These are phyloP conservation scores for Drosophila conformis DNA, from an alignment of 2,888 invertebrate genomes.

Conservation along the genomic window DNA sequence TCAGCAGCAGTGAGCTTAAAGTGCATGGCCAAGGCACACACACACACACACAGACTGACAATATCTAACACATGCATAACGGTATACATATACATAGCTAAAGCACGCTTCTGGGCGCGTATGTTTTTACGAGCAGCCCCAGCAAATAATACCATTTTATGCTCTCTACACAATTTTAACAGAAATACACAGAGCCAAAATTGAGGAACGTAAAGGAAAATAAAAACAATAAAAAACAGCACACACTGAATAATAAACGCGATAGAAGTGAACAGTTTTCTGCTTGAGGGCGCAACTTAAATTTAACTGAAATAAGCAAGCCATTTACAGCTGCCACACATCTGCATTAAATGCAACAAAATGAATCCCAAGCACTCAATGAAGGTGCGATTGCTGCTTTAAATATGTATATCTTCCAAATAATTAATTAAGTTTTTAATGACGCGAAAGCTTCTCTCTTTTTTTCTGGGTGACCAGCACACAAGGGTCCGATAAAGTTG, in stretches of 20 bases:
- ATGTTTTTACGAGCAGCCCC: constrained; percentile 61
- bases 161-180: constrained; percentile 44
- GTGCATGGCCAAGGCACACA: constrained; percentile 51
- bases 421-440: constrained; percentile 25
- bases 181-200: constrained; percentile 44
- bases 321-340: background rate
- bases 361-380: background rate
- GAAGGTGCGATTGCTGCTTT: background rate
- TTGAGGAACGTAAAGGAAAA: constrained; percentile 2
- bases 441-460: constrained; percentile 12
- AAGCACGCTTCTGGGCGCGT: constrained; percentile 48
- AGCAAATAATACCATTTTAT: constrained; percentile 64
- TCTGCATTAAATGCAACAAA: background rate
- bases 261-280: constrained; percentile 8
- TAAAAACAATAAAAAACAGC: background rate
- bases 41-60: constrained; percentile 17
- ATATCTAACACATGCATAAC: constrained; percentile 8
- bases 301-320: constrained; percentile 2
- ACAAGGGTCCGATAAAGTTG: constrained; percentile 22
- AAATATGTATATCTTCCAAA: background rate
- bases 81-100: constrained; percentile 18
- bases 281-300: background rate
- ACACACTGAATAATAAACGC: background rate
- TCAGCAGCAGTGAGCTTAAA: constrained; percentile 54
- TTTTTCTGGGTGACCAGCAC: constrained; percentile 28